Evolutionary conservation across 1,140 invertebrate species (phyloP).

Genomic region (Cheumatopsyche charites): DNA sequence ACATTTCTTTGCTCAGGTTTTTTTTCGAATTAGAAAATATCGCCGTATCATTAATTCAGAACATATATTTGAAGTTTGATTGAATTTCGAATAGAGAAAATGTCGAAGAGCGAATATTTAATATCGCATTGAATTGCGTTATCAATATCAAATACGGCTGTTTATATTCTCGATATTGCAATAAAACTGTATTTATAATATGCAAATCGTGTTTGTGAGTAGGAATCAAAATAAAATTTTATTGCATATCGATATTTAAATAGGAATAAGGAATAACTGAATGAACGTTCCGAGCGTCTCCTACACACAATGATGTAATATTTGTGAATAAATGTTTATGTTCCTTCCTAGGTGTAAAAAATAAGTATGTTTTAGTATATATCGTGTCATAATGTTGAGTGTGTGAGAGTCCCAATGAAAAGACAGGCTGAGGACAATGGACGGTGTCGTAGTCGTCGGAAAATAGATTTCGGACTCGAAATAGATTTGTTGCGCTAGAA

Average conservation of each 20-base stretch:
- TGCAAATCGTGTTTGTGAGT: too few relatives aligned
- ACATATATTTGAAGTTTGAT: background rate
- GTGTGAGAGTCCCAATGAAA: constrained; percentile 2
- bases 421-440: constrained; percentile 20
- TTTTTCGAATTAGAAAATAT: background rate
- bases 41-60: background rate
- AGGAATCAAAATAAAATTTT: too few relatives aligned
- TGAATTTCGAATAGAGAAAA: background rate
- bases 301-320: too few relatives aligned
- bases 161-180: too few relatives aligned
- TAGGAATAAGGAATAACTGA: too few relatives aligned
- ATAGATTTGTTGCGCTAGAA: constrained; percentile 19
- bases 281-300: too few relatives aligned
- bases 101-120: background rate
- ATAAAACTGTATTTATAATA: too few relatives aligned
- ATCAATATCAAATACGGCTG: too few relatives aligned
- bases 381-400: background rate
- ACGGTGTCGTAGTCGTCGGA: constrained; percentile 2
- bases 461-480: constrained; percentile 19
- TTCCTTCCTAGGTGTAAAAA: too few relatives aligned
- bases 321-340: too few relatives aligned
- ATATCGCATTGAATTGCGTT: background rate
- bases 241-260: too few relatives aligned
- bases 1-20: constrained; percentile 10
- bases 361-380: background rate